phyloP scores from a whole-genome alignment of 1,140 invertebrate species.

The roundworm (Caenorhabditis elegans) region WBcel235 BX284606.5:7159501-7160000 shows the following conservation, averaged over 20 bases:
- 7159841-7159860: constrained; percentile 45
- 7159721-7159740: too few species aligned
- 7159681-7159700: too few species aligned
- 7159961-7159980: constrained; percentile 60
- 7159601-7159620: too few species aligned
- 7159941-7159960: constrained; percentile 59
- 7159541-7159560: too few species aligned
- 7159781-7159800: neutral
- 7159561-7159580: too few species aligned
- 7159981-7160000: constrained; percentile 65
- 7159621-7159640: too few species aligned
- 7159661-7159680: too few species aligned
- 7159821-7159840: constrained; percentile 26
- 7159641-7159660: too few species aligned
- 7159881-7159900: neutral
- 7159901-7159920: neutral
- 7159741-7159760: neutral
- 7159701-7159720: too few species aligned
- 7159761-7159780: neutral
- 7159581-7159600: too few species aligned
- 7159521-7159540: too few species aligned
- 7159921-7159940: constrained; percentile 57
- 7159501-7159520: too few species aligned
- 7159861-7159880: constrained; percentile 47
- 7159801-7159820: neutral